phyloP scores from a whole-genome alignment of 2,113 vertebrate genomes.

The Rissa tridactyla region DNA sequence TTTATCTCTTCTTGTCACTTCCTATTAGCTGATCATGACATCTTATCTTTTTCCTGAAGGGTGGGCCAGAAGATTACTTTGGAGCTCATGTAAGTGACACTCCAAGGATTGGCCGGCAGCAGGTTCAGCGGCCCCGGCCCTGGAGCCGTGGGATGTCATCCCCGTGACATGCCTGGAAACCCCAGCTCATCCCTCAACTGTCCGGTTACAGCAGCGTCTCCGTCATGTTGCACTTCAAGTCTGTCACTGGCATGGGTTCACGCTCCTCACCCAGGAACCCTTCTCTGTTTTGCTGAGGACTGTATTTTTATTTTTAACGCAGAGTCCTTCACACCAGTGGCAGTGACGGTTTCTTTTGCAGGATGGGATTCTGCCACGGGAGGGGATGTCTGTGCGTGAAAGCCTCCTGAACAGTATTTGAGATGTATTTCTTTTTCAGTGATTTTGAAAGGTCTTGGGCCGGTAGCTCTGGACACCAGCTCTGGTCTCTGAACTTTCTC shows the following conservation, averaged over 20 bases:
- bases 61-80: slow-evolving; percentile 77
- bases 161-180: slow-evolving; percentile 64
- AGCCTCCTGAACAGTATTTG: neutral
- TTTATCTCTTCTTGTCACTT: slow-evolving; percentile 80
- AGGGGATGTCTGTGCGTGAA: neutral
- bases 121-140: slow-evolving; percentile 46
- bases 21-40: slow-evolving; percentile 80
- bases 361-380: neutral
- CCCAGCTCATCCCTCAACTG: slow-evolving; percentile 62
- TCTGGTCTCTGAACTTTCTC: neutral
- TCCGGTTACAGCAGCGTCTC: slow-evolving; percentile 45
- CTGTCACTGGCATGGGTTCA: slow-evolving; percentile 34
- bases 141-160: slow-evolving; percentile 66
- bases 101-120: slow-evolving; percentile 74
- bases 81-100: slow-evolving; percentile 82
- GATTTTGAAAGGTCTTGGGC: neutral
- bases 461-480: too few relatives aligned
- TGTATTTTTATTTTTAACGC: slow-evolving; percentile 32
- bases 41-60: slow-evolving; percentile 80
- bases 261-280: neutral
- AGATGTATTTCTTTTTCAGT: neutral
- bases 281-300: slow-evolving; percentile 35
- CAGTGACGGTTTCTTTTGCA: neutral
- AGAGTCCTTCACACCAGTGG: neutral
- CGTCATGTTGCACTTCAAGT: slow-evolving; percentile 41